Percentiles rank a stretch among this genome's conserved stretches.
phyloP scores from a whole-genome alignment of 2,797 vertebrate genomes.

The Phataginus tetradactyla region DNA sequence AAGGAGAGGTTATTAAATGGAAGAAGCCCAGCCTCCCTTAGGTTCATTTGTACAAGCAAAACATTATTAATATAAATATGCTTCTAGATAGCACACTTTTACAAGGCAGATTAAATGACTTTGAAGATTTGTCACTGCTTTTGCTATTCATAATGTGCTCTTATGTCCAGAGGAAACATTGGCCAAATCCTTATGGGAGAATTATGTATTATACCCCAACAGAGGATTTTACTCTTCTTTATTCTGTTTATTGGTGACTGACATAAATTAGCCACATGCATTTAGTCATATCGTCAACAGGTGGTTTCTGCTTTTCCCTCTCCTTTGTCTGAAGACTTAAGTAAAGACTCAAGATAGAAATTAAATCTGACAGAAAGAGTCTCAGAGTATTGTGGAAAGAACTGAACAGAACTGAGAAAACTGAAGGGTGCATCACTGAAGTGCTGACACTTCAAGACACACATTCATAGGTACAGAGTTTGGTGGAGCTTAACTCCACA shows the following conservation, averaged over 20 bases:
- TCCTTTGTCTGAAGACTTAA: neutral
- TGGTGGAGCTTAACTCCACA: neutral
- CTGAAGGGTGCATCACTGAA: too few species aligned
- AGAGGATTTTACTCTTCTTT: neutral
- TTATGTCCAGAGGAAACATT: neutral
- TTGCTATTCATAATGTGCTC: neutral
- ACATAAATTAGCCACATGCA: neutral
- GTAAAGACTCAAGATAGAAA: neutral
- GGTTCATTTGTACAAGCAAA: neutral
- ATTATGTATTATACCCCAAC: neutral
- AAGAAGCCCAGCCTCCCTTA: neutral
- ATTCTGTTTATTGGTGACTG: neutral
- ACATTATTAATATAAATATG: neutral
- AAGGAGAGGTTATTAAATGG: neutral
- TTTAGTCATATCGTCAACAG: neutral
- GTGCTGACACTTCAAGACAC: neutral
- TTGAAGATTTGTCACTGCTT: neutral
- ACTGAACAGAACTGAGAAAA: neutral
- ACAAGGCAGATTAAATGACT: neutral
- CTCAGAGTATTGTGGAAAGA: neutral
- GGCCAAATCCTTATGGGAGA: neutral
- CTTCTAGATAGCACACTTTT: neutral
- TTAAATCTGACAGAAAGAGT: neutral
- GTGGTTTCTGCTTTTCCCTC: neutral
- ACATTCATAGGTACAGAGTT: neutral